Percentiles rank a stretch among this genome's conserved stretches.
Evolutionary conservation across 64 coral and sea anemone species (phyloP).

Genomic region (Cladopsammia gracilis): DNA sequence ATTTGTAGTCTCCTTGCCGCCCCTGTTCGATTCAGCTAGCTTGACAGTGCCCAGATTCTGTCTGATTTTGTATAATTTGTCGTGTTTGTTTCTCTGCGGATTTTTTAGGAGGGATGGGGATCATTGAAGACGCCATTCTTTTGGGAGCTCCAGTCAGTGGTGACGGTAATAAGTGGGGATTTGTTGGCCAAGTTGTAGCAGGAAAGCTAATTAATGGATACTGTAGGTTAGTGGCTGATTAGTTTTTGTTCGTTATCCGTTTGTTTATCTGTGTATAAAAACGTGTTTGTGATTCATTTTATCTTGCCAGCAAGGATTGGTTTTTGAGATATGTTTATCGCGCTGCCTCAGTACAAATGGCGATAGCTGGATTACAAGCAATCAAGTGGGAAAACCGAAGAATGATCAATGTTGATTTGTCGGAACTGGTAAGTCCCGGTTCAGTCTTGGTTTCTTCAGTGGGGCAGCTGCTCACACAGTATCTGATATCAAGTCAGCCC

Average conservation of each 20-base stretch:
- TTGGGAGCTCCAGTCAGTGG: conserved; percentile 89
- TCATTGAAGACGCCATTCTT: conserved; percentile 84
- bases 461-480: not conserved
- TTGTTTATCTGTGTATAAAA: not conserved
- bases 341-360: conserved; percentile 63
- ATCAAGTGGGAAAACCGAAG: conserved; percentile 84
- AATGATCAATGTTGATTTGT: conserved; percentile 83
- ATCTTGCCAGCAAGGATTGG: conserved; percentile 73
- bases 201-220: conserved; percentile 92
- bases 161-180: conserved; percentile 61
- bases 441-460: not conserved
- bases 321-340: conserved; percentile 89
- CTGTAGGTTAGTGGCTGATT: conserved; percentile 59
- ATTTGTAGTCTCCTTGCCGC: too few relatives aligned
- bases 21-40: too few relatives aligned
- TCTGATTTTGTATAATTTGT: not conserved
- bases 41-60: too few relatives aligned
- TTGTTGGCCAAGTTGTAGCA: conserved; percentile 73
- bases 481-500: not conserved
- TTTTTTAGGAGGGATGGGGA: conserved; percentile 59
- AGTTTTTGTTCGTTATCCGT: not conserved
- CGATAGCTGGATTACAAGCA: conserved; percentile 77
- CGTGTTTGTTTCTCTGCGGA: not conserved
- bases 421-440: conserved; percentile 64
- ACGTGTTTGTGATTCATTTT: not conserved